A percentile compares a stretch with the other conserved stretches of the same genome.
Conservation (phyloP, 2,797 vertebrate genomes). For the Distichodus sexfasciatus region DNA sequence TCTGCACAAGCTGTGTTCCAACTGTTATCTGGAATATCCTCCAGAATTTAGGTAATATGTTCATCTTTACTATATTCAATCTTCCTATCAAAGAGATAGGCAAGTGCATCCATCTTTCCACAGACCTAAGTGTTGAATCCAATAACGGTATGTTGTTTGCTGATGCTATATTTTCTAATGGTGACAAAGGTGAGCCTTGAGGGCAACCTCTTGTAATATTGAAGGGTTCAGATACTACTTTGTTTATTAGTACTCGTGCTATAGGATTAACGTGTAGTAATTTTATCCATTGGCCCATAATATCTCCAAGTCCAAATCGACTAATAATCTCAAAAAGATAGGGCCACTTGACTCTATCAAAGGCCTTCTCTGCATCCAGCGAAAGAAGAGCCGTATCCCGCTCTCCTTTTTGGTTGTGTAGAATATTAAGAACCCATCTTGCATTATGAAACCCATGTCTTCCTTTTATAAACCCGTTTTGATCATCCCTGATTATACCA, state of each 20-base stretch:
- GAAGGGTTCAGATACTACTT: constrained; percentile 4
- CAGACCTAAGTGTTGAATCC: not conserved
- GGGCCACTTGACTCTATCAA: no score
- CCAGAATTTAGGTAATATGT: constrained; percentile 8
- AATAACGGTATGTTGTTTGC: not conserved
- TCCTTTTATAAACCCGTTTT: constrained; percentile 6
- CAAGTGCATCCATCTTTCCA: not conserved
- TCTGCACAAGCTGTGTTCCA: no score
- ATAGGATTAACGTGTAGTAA: constrained; percentile 1
- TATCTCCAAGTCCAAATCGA: constrained; percentile 11
- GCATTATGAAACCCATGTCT: constrained; percentile 21
- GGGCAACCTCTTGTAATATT: constrained; percentile 12
- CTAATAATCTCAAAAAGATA: constrained; percentile 7
- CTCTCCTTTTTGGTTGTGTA: constrained; percentile 17
- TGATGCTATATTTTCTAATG: constrained; percentile 16
- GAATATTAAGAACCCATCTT: constrained; percentile 19
- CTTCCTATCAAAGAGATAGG: constrained; percentile 5
- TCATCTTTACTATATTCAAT: no score
- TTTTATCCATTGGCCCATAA: constrained; percentile 4
- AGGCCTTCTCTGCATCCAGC: no score
- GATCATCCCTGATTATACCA: constrained; percentile 14
- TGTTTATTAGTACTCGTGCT: constrained; percentile 13
- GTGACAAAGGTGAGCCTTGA: constrained; percentile 18
- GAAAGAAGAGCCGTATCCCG: no score
- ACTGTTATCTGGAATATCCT: no score